Evolutionary conservation across 2,797 vertebrate species (phyloP).

Genomic region (Ptychobarbus kaznakovi): DNA sequence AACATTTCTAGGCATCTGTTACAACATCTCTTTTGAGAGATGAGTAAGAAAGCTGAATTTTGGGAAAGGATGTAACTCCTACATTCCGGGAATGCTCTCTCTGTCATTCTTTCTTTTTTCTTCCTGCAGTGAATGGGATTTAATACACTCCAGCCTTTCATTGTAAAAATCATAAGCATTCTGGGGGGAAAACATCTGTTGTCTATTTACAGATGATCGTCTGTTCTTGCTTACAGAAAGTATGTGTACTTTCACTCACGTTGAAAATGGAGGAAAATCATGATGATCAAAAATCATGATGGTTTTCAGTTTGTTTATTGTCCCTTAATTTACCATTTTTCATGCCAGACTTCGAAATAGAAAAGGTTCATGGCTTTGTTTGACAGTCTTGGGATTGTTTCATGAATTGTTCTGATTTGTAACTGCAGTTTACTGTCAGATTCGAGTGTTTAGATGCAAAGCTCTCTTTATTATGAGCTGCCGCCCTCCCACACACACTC

Average conservation of each 20-base stretch:
- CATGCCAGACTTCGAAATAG: background rate
- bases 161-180: slow-evolving; percentile 38
- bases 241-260: background rate
- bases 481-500: slow-evolving; percentile 25
- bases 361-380: background rate
- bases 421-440: slow-evolving; percentile 15
- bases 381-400: background rate
- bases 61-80: slow-evolving; percentile 50
- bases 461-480: slow-evolving; percentile 8
- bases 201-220: background rate
- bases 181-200: slow-evolving; percentile 16
- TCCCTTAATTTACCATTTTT: background rate
- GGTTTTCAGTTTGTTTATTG: background rate
- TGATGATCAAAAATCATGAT: background rate
- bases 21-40: slow-evolving; percentile 40
- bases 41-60: slow-evolving; percentile 50
- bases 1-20: slow-evolving; percentile 44
- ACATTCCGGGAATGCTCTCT: slow-evolving; percentile 29
- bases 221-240: background rate
- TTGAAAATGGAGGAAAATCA: background rate
- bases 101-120: slow-evolving; percentile 3
- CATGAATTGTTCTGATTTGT: slow-evolving; percentile 1
- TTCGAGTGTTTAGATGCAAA: background rate
- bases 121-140: slow-evolving; percentile 26
- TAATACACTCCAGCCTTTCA: slow-evolving; percentile 28